A percentile compares a stretch with the other conserved stretches of the same genome.
Conservation (phyloP, 1,140 invertebrate genomes). For the Achroia grisella region DNA sequence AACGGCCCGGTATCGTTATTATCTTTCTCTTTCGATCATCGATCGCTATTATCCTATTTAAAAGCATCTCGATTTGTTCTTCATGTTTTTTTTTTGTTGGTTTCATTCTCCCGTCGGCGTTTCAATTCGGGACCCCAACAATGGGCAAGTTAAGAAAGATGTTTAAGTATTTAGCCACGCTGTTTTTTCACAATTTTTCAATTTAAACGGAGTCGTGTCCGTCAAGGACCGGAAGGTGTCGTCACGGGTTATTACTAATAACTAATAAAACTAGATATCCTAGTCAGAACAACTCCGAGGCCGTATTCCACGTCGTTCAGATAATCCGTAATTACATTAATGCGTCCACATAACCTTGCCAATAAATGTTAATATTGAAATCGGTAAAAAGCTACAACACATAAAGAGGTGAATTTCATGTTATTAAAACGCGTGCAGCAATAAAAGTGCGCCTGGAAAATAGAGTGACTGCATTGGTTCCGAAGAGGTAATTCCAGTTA, state of each 20-base stretch:
- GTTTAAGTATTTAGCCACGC: slow-evolving; percentile 71
- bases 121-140: slow-evolving; percentile 58
- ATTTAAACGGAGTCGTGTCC: slow-evolving; percentile 63
- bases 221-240: slow-evolving; percentile 67
- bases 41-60: slow-evolving; percentile 72
- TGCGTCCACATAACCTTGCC: too few species aligned
- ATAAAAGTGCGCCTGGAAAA: slow-evolving; percentile 32
- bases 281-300: background rate
- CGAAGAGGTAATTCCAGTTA: slow-evolving; percentile 43
- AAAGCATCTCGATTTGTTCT: slow-evolving; percentile 69
- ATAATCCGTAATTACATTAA: slow-evolving; percentile 1
- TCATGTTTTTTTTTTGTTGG: slow-evolving; percentile 37
- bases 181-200: slow-evolving; percentile 71
- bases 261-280: slow-evolving; percentile 37
- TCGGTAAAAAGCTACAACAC: too few species aligned
- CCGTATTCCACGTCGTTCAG: background rate
- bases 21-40: slow-evolving; percentile 67
- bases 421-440: slow-evolving; percentile 31
- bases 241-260: slow-evolving; percentile 56
- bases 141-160: slow-evolving; percentile 69
- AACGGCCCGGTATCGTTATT: slow-evolving; percentile 63
- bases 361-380: too few species aligned
- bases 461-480: slow-evolving; percentile 25
- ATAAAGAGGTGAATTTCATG: slow-evolving; percentile 16
- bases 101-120: slow-evolving; percentile 53